These are phyloP conservation scores for Eupithecia pulchellata DNA, from an alignment of 2,888 invertebrate genomes.

Conservation along the genomic window DNA sequence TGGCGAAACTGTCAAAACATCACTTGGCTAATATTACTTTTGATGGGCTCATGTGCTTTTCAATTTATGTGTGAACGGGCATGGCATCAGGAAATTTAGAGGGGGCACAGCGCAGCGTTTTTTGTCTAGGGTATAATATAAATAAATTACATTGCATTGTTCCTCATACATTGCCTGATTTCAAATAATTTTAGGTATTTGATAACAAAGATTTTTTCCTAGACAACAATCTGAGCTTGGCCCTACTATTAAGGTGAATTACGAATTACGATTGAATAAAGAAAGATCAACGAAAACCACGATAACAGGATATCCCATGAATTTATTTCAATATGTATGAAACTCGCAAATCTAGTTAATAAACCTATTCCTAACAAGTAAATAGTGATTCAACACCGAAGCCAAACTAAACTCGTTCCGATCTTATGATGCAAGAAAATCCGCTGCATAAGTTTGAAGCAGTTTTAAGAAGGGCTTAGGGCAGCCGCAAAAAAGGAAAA, in stretches of 20 bases:
- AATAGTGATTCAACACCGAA: slow-evolving; percentile 20
- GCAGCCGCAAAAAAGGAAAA: slow-evolving; percentile 68
- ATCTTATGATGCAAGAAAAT: slow-evolving; percentile 41
- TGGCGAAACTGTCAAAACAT: slow-evolving; percentile 24
- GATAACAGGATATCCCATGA: too few relatives aligned
- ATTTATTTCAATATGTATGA: too few relatives aligned
- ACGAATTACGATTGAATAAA: too few relatives aligned
- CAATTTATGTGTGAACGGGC: slow-evolving; percentile 2
- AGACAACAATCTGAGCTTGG: too few relatives aligned
- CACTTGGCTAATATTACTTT: slow-evolving; percentile 8
- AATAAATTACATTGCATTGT: too few relatives aligned
- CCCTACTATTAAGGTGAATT: too few relatives aligned
- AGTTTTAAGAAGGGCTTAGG: slow-evolving; percentile 53
- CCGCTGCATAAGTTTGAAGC: slow-evolving; percentile 50
- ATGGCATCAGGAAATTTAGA: background rate
- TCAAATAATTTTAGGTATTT: too few relatives aligned
- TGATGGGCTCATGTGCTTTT: background rate
- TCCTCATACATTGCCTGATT: too few relatives aligned
- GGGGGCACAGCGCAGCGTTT: background rate
- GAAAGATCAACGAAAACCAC: too few relatives aligned
- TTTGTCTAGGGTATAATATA: too few relatives aligned
- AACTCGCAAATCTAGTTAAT: background rate
- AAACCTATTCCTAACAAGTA: background rate
- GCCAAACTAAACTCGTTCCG: slow-evolving; percentile 24
- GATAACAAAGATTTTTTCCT: too few relatives aligned